phyloP scores from a whole-genome alignment of 2,797 vertebrate species.

The Bovichtus variegatus region DNA sequence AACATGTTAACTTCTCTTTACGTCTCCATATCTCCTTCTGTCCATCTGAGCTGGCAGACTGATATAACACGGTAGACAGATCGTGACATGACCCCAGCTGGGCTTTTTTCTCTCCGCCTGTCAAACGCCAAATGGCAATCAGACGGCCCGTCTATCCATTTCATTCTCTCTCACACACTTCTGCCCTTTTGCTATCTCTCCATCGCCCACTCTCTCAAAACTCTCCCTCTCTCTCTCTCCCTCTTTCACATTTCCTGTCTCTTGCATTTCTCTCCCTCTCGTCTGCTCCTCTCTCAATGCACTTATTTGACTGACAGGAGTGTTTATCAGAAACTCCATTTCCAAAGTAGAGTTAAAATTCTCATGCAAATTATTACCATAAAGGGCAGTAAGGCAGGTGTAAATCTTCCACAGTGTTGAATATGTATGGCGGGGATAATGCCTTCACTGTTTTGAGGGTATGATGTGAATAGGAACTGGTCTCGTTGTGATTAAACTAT shows the following conservation, averaged over 20 bases:
- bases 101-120: conserved; percentile 32
- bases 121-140: conserved; percentile 73
- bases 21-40: conserved; percentile 1
- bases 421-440: not conserved
- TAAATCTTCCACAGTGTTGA: conserved; percentile 7
- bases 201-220: conserved; percentile 33
- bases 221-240: not conserved
- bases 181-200: conserved; percentile 23
- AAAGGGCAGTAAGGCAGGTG: no score
- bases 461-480: not conserved
- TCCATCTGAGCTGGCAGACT: conserved; percentile 38
- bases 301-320: conserved; percentile 15
- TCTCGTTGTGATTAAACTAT: not conserved
- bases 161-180: conserved; percentile 40
- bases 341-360: conserved; percentile 10
- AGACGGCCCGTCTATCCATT: conserved; percentile 51
- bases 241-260: conserved; percentile 24
- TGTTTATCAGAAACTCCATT: conserved; percentile 10
- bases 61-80: conserved; percentile 27
- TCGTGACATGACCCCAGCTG: conserved; percentile 55
- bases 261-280: not conserved
- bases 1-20: not conserved
- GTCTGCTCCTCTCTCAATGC: not conserved
- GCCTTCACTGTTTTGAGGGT: no score
- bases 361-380: not conserved